These are phyloP conservation scores for Lucifuga dentata DNA, from an alignment of 2,113 vertebrate genomes.

Conservation along the genomic window DNA sequence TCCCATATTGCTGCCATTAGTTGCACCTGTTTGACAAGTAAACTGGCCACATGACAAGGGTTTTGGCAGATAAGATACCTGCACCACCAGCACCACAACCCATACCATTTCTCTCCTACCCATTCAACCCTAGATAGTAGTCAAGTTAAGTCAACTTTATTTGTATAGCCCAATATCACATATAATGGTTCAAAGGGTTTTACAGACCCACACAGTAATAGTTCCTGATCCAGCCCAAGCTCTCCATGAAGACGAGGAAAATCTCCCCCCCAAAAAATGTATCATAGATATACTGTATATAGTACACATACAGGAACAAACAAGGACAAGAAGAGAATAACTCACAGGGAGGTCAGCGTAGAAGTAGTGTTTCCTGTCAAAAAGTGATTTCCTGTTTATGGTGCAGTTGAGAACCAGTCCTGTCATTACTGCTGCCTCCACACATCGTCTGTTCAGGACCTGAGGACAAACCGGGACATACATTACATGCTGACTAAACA, in stretches of 20 bases:
- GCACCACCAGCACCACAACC: background rate
- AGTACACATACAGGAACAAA: constrained; percentile 11
- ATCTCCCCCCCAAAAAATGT: too few relatives aligned
- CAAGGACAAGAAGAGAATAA: constrained; percentile 45
- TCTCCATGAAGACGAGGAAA: too few relatives aligned
- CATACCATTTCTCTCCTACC: background rate
- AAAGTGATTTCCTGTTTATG: constrained; percentile 95
- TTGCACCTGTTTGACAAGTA: too few relatives aligned
- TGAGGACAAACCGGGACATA: constrained; percentile 67
- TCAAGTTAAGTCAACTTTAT: too few relatives aligned
- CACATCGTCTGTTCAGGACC: constrained; percentile 95
- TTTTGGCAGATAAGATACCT: too few relatives aligned
- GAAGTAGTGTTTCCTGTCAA: constrained; percentile 99
- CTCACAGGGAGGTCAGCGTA: constrained; percentile 98
- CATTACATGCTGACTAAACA: background rate
- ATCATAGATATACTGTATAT: too few relatives aligned
- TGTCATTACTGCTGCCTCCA: constrained; percentile 96
- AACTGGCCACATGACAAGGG: too few relatives aligned
- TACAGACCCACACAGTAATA: too few relatives aligned
- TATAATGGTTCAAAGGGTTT: too few relatives aligned
- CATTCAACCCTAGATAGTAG: background rate
- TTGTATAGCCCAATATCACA: too few relatives aligned
- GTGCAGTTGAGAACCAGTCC: constrained; percentile 92
- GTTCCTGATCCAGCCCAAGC: too few relatives aligned
- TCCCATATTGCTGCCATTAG: too few relatives aligned